Conservation (phyloP, 35 echinoderm and acorn worm genomes). For the Apostichopus californicus region DNA sequence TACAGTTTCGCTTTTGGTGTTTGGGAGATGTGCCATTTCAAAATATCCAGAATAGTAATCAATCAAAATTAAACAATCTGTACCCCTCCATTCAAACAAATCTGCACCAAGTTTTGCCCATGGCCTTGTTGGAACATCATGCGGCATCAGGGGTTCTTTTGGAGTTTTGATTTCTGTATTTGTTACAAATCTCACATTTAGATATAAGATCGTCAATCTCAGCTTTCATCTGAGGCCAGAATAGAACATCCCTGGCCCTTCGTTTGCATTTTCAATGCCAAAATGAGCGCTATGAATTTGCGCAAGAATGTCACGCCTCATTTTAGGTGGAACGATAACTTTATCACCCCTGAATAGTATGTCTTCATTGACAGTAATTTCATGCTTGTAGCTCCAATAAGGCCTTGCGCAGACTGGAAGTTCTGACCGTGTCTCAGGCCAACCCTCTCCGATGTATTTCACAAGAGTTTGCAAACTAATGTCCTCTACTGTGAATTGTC, state of each 20-base stretch:
- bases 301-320: neutral
- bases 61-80: neutral
- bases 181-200: neutral
- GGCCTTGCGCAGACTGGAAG: no score
- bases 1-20: conserved; percentile 14
- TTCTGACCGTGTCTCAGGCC: no score
- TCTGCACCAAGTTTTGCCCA: conserved; percentile 3
- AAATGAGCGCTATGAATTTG: neutral
- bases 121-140: conserved; percentile 12
- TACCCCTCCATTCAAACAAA: neutral
- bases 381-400: no score
- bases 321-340: neutral
- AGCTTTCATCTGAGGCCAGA: neutral
- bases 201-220: neutral
- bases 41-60: neutral
- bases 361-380: no score
- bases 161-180: neutral
- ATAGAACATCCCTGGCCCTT: no score
- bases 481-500: no score
- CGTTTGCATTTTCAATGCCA: neutral
- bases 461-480: no score
- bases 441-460: no score
- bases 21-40: neutral
- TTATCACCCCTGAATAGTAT: no score
- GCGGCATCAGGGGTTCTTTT: neutral